A percentile compares a stretch with the other conserved stretches of the same genome.
phyloP scores from a whole-genome alignment of 1,140 invertebrate species.

The Papilio aristodemus region DNA sequence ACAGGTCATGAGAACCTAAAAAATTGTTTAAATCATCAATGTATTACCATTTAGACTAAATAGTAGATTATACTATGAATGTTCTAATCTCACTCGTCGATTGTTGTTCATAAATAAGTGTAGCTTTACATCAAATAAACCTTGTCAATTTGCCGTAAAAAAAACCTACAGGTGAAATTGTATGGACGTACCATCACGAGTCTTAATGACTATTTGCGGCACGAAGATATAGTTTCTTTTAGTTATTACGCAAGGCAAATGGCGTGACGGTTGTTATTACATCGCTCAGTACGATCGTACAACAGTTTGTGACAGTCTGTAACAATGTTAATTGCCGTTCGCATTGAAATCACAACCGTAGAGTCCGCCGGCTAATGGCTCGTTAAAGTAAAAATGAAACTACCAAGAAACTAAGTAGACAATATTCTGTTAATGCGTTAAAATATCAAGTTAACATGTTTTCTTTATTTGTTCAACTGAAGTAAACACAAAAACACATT shows the following conservation, averaged over 20 bases:
- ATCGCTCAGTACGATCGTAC: background rate
- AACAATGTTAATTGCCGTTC: slow-evolving; percentile 3
- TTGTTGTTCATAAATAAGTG: background rate
- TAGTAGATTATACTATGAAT: no score
- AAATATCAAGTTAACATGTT: background rate
- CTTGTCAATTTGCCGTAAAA: no score
- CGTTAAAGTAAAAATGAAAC: slow-evolving; percentile 16
- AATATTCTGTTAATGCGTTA: background rate
- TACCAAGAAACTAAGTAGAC: slow-evolving; percentile 6
- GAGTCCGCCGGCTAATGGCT: background rate
- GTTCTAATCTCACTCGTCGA: no score
- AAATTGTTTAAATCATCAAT: background rate
- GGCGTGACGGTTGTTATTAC: slow-evolving; percentile 17
- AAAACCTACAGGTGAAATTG: background rate
- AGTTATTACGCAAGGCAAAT: slow-evolving; percentile 26
- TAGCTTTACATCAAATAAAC: background rate
- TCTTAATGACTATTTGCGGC: slow-evolving; percentile 14
- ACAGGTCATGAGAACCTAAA: background rate
- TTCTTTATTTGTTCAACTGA: background rate
- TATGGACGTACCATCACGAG: background rate
- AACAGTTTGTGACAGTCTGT: slow-evolving; percentile 15
- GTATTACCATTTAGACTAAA: no score
- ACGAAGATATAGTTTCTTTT: slow-evolving; percentile 27
- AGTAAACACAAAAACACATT: background rate
- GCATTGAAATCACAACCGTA: background rate